Evolutionary conservation across 2,888 invertebrate genomes (phyloP), one percentile per base, ranked within the genome.

Genomic region (Julus scandinavius): DNA sequence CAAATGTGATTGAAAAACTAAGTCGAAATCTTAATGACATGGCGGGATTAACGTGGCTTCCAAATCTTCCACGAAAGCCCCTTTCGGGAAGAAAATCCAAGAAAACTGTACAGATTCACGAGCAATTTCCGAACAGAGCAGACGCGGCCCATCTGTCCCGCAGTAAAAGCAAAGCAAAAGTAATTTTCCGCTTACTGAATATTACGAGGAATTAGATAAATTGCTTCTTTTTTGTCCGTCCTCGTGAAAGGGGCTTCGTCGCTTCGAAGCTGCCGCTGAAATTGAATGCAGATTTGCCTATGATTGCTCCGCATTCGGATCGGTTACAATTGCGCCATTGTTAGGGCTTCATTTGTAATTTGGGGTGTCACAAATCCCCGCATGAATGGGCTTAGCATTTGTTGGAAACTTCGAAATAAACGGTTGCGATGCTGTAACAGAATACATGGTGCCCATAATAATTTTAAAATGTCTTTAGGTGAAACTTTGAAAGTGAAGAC

Each of bases 151-250:
- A 58, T 58, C 58, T 4, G 58, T 50, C 15, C 58, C 58, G 15
- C 15, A 13, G 17, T 58, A 58, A 58, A n/a, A 11, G 58, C 58
- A 58, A 58, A 58, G 58, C 58, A 58, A 58, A 58, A 58, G 15
- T 58, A 58, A 58, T 58, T 58, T 58, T 58, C 58, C 58, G 58
- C 58, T 58, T 58, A 58, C 58, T 58, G 58, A 58, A 58, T 58
- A 58, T 58, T 58, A 58, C 58, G 17, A 7, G 58, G 58, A 58
- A 58, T 58, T 58, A 58, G 17, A 58, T 58, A 58, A 58, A 58
- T 58, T 58, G 58, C 58, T 58, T 58, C 58, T 15, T 58, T 58
- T 58, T 58, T 58, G 58, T 1, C 17, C 15, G 13, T 11, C 17
- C 11, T 58, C n/a, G n/a, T 13, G 17, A 58, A 58, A 50, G 50